Base-by-base conservation (phyloP, 2,113 vertebrate genomes). In the Crotalus viridis region DNA sequence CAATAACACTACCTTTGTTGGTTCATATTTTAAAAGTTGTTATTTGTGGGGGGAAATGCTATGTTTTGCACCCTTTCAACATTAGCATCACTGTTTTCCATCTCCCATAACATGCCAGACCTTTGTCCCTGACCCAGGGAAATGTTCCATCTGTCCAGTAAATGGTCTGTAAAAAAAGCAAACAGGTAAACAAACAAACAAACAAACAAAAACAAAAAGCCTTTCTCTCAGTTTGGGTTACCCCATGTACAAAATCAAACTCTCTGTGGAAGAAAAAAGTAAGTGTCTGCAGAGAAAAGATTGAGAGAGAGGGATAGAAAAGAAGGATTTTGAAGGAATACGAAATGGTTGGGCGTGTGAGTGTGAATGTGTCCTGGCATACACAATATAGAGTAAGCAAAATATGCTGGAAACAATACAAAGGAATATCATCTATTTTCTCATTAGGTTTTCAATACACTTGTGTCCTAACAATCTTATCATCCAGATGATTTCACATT, bases 141-240 rank as follows among this genome's bases (percentile, higher is more conserved):
- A 90, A n/a, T 33, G 7, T 22, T 93, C 81, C 92, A 86, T 90
- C 81, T 59, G 88, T 28, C 74, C 46, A 85, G 92, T 64, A 90
- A 64, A 93, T 64, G 26, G 9, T 93, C 92, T 93, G 92, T 52
- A 93, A 93, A 93, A 93, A 90, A 93, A 92, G 54, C 57, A 89
- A 90, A 86, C 56, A 87, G 61, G 43, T 61, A 89, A 55, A 61
- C 10, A 46, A 87, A 91, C 74, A 43, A 89, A 90, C n/a, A 61
- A 93, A 90, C 43, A 48, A 90, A 61, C 0, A 87, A 92, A 87
- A 5, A 7, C 43, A 33, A 92, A 74, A 64, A n/a, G 6, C 81
- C 81, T 91, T 81, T 64, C 28, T 9, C 52, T 89, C 39, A 10
- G 5, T 7, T 33, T n/a, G 39, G 46, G 64, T 28, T 61, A 26